A percentile compares a stretch with the other conserved stretches of the same genome.
Evolutionary conservation across 2,888 invertebrate genomes (phyloP).

Genomic region (Lutraria lutraria): DNA sequence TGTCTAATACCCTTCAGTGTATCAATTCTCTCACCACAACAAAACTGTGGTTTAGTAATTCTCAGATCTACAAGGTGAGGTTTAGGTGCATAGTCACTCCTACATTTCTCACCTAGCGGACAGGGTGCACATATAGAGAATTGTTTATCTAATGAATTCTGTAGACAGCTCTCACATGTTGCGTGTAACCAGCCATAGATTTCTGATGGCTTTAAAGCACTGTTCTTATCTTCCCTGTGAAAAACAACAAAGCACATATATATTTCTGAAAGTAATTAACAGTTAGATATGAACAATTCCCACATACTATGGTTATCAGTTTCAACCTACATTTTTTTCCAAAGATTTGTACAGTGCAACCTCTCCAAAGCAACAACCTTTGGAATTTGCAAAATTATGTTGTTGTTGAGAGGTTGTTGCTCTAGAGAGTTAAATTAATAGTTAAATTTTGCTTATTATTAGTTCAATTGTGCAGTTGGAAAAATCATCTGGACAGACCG

Average conservation of each 20-base stretch:
- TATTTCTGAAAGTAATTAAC: too few species aligned
- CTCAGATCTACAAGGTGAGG: constrained; percentile 70
- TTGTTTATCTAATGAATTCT: constrained; percentile 18
- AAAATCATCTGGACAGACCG: too few species aligned
- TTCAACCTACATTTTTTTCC: too few species aligned
- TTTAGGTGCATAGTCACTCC: constrained; percentile 15
- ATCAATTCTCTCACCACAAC: constrained; percentile 71
- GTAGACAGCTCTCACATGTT: constrained; percentile 39
- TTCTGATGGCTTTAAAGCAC: constrained; percentile 37
- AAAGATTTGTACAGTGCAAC: too few species aligned
- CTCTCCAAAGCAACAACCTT: too few species aligned
- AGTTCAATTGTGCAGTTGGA: too few species aligned
- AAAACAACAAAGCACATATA: not conserved
- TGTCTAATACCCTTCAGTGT: constrained; percentile 60
- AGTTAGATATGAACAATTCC: too few species aligned
- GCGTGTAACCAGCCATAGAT: constrained; percentile 58
- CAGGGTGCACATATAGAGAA: constrained; percentile 60
- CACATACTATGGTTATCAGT: too few species aligned
- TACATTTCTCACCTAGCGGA: constrained; percentile 60
- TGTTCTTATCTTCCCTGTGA: constrained; percentile 62
- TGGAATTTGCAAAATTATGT: too few species aligned
- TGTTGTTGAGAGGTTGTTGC: too few species aligned
- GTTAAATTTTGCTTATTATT: too few species aligned
- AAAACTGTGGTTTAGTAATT: constrained; percentile 61
- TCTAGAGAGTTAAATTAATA: too few species aligned